These are phyloP conservation scores for Menidia menidia DNA, from an alignment of 2,797 vertebrate genomes.

Conservation along the genomic window DNA sequence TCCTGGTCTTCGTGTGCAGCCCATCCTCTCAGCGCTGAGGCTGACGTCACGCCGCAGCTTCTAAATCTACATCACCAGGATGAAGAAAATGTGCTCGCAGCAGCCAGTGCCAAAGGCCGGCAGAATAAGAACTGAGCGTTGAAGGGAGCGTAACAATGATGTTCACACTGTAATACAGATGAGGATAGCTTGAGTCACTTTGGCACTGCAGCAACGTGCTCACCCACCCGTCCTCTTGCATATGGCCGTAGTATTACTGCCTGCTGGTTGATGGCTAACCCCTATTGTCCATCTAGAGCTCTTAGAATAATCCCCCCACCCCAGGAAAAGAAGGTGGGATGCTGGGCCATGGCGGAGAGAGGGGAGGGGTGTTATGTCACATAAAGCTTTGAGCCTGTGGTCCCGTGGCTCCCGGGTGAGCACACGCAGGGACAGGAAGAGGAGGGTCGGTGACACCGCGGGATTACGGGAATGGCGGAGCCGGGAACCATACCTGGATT, in stretches of 20 bases:
- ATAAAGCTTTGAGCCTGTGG: conserved; percentile 47
- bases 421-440: conserved; percentile 48
- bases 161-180: neutral
- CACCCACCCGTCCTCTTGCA: conserved; percentile 23
- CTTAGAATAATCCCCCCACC: conserved; percentile 12
- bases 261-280: conserved; percentile 60
- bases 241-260: conserved; percentile 51
- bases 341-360: neutral
- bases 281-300: conserved; percentile 41
- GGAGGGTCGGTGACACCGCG: conserved; percentile 28
- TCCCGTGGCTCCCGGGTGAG: conserved; percentile 43
- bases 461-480: conserved; percentile 17
- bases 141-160: neutral
- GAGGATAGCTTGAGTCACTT: conserved; percentile 48
- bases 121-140: neutral
- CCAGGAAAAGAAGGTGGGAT: conserved; percentile 30
- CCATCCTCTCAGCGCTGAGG: neutral
- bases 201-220: conserved; percentile 70
- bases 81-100: neutral
- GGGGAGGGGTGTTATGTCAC: conserved; percentile 64
- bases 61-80: conserved; percentile 3
- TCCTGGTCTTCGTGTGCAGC: conserved; percentile 28
- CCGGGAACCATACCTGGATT: conserved; percentile 16
- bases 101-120: conserved; percentile 18
- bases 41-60: conserved; percentile 21